These are phyloP conservation scores for Hanleya hanleyi DNA, from an alignment of 2,888 invertebrate species.

Conservation along the genomic window DNA sequence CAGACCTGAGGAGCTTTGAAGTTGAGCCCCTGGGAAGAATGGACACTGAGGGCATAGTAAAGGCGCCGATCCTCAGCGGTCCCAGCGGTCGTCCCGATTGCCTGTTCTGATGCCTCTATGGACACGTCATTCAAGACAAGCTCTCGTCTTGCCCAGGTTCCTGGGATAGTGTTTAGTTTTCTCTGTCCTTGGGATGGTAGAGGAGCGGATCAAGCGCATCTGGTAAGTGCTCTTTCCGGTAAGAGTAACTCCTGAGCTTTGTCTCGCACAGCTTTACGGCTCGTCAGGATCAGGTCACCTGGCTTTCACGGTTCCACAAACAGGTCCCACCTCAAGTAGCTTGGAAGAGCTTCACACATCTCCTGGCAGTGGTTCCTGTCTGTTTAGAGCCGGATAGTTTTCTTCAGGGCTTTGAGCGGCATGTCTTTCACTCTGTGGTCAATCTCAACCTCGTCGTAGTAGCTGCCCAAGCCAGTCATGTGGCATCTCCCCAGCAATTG, in stretches of 20 bases:
- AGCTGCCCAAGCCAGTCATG: no score
- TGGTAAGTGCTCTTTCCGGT: neutral
- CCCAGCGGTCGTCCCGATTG: no score
- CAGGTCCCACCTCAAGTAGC: neutral
- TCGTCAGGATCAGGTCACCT: neutral
- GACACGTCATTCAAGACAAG: constrained; percentile 1
- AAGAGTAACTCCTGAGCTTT: neutral
- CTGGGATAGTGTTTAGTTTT: neutral
- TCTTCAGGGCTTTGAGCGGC: neutral
- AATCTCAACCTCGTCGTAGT: neutral
- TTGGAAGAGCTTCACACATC: neutral
- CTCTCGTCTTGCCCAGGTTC: neutral
- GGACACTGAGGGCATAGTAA: neutral
- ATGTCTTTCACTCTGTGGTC: neutral
- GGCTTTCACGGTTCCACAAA: neutral
- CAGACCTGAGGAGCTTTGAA: neutral
- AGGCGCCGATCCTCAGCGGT: neutral
- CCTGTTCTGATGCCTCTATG: neutral
- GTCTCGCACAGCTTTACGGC: neutral
- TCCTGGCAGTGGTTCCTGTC: neutral
- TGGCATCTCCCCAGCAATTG: no score
- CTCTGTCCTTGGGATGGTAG: neutral
- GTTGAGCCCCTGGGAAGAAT: neutral
- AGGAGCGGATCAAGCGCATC: neutral
- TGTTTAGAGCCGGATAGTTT: neutral